Evolutionary conservation across 1,140 invertebrate species (phyloP).

Genomic region (Delia radicum): DNA sequence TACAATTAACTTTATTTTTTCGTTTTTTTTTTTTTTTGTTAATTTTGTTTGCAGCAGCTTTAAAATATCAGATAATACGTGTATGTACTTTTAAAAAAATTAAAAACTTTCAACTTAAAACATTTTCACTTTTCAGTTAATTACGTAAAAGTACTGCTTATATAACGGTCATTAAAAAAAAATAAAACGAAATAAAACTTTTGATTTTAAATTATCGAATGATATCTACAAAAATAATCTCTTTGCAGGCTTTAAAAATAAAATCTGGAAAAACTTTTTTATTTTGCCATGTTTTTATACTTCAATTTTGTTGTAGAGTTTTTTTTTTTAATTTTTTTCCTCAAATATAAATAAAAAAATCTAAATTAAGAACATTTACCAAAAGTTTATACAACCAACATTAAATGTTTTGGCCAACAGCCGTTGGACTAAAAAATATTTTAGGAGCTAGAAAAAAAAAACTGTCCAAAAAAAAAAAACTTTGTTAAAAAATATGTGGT

Average conservation of each 20-base stretch:
- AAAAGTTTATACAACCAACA: slow-evolving; percentile 8
- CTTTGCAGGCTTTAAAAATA: neutral
- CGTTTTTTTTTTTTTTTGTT: no score
- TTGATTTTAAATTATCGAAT: slow-evolving; percentile 2
- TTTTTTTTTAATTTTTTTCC: no score
- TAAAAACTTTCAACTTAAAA: no score
- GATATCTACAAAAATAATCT: no score
- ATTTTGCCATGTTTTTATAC: neutral
- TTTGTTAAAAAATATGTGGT: slow-evolving; percentile 15
- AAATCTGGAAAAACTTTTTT: slow-evolving; percentile 3
- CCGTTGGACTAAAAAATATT: neutral
- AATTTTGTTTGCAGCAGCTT: no score
- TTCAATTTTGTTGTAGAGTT: no score
- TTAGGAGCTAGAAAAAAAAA: slow-evolving; percentile 14
- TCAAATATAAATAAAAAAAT: neutral
- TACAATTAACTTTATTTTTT: no score
- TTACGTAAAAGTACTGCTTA: no score
- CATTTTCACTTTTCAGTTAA: no score
- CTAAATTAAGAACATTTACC: slow-evolving; percentile 15
- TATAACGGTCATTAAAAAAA: neutral
- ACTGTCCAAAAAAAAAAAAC: neutral
- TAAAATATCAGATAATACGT: no score
- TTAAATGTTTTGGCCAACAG: slow-evolving; percentile 9
- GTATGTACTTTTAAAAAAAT: no score
- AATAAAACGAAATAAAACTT: neutral